Evolutionary conservation across 2,797 vertebrate species (phyloP).

Genomic region (Diplodus sargus): DNA sequence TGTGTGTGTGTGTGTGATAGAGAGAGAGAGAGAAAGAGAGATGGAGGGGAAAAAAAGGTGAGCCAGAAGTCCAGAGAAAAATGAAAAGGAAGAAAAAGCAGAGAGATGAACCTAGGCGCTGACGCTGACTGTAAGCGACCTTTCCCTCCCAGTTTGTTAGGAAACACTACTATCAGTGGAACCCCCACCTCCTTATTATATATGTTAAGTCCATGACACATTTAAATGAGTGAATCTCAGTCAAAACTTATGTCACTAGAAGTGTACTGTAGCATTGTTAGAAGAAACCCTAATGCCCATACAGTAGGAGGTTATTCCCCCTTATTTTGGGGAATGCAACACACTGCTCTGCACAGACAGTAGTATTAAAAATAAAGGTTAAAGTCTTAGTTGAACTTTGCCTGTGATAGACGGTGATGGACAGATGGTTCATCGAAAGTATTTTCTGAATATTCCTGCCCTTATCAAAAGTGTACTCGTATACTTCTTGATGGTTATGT

Average conservation of each 20-base stretch:
- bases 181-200: not conserved
- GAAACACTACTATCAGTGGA: conserved; percentile 30
- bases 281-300: not conserved
- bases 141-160: conserved; percentile 50
- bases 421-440: no score
- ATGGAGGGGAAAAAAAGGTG: no score
- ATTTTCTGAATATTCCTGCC: no score
- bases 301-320: no score
- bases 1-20: conserved; percentile 18
- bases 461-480: no score
- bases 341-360: no score
- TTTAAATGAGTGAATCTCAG: not conserved
- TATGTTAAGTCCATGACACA: not conserved
- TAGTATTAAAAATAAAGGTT: no score
- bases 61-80: not conserved
- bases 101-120: conserved; percentile 43
- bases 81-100: not conserved
- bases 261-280: not conserved
- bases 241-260: not conserved
- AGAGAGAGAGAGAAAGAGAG: not conserved
- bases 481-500: no score
- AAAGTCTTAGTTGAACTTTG: no score
- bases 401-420: no score
- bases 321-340: no score
- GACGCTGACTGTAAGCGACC: conserved; percentile 65